Base-by-base conservation (phyloP, 1,140 invertebrate genomes). In the Drepana arcuata region DNA sequence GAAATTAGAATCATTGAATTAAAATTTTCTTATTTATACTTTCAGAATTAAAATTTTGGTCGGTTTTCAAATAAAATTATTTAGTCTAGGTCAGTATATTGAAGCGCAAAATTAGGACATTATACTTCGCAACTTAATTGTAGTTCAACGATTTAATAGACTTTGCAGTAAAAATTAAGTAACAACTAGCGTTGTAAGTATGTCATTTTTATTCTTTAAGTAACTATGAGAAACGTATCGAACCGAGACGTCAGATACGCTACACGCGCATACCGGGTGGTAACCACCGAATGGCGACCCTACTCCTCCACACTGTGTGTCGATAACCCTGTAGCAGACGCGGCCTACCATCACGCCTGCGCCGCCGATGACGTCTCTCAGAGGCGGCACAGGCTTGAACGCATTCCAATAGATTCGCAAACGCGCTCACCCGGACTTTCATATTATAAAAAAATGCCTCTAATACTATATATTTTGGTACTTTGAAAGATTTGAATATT, bases 251-350 rank as follows among this genome's bases (percentile, higher is more conserved):
- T 52, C 53, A 57, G 69, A 48, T 56, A 64, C 59, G 65, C 56
- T 65, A 67, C 51, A 49, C 68, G 68, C 60, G 62, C 70, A 70
- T 30, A 50, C 42, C 57, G 38, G 47, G 45, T 40, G 44, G 44
- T 47, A 28, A 33, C 36, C 26, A 34, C 25, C 40, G 49, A 55
- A 53, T 62, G 54, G 30, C 63, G 74, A 74, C 67, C 69, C 70
- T 74, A 71, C 64, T 65, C 61, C 63, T 66, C 64, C 50, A 53
- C 52, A 26, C 24, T 10, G 41, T 71, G 72, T 77, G 75, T 80
- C 75, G 75, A 80, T 80, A 80, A 77, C 75, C 75, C 71, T 74
- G 71, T 50, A 65, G 57, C 52, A 65, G 58, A 65, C 69, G 59
- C 64, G 60, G 60, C 61, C 58, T 65, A 63, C 64, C 71, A 68